Conservation (phyloP, 2,113 vertebrate genomes). For the Chloroceryle aenea region DNA sequence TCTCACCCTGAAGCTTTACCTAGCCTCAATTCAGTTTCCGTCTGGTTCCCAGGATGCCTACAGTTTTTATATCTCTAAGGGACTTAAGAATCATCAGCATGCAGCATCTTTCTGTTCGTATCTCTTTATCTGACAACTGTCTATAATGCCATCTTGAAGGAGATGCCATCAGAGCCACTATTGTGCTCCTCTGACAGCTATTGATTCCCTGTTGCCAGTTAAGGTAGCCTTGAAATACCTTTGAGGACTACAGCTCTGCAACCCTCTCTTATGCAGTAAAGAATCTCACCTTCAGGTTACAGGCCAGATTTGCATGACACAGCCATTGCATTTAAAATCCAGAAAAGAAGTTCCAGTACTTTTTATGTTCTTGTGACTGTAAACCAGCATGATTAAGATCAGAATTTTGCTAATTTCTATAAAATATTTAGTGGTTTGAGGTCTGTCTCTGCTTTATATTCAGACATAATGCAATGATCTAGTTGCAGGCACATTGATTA, state of each 20-base stretch:
- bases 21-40: background rate
- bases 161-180: background rate
- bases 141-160: background rate
- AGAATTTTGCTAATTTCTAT: background rate
- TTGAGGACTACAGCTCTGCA: background rate
- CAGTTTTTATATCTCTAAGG: background rate
- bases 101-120: background rate
- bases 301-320: background rate
- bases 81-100: background rate
- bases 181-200: background rate
- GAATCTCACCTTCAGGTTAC: background rate
- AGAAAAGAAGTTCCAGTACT: background rate
- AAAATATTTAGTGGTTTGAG: background rate
- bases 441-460: background rate
- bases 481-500: background rate
- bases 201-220: background rate
- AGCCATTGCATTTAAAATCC: background rate
- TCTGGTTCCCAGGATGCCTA: background rate
- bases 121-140: background rate
- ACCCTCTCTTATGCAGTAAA: background rate
- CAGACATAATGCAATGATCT: background rate
- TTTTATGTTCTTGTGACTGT: background rate
- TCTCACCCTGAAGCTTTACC: background rate
- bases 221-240: background rate
- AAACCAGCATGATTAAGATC: background rate